Conservation (phyloP, 2,888 invertebrate genomes). For the Eupithecia pulchellata region DNA sequence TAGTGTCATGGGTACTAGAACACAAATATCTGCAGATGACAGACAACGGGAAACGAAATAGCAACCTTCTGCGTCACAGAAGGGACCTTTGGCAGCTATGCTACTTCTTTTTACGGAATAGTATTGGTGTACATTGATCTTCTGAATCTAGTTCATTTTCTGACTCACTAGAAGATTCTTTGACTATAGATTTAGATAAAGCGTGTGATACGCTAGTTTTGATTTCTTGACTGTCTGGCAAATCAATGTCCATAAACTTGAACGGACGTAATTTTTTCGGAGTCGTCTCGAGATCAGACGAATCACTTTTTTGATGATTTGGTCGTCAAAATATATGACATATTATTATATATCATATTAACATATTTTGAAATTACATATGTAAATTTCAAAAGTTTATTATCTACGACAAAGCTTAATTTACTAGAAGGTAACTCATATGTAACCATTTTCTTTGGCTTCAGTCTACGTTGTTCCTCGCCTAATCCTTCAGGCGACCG, state of each 20-base stretch:
- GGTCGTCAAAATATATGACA: no score
- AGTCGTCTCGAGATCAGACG: constrained; percentile 65
- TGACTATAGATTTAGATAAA: constrained; percentile 43
- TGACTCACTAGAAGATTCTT: constrained; percentile 69
- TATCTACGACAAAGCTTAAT: no score
- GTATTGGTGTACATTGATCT: constrained; percentile 60
- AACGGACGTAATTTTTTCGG: constrained; percentile 64
- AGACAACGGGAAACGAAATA: no score
- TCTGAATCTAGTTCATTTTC: constrained; percentile 64
- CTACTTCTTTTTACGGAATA: constrained; percentile 60
- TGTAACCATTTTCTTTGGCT: constrained; percentile 31
- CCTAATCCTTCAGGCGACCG: constrained; percentile 38
- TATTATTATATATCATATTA: no score
- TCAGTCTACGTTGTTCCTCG: constrained; percentile 17
- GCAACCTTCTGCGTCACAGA: no score
- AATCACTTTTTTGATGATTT: no score
- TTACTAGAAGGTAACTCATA: no score
- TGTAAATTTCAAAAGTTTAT: no score
- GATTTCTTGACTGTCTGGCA: constrained; percentile 77
- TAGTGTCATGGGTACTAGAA: no score
- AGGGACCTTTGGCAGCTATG: no score
- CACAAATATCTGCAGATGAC: no score
- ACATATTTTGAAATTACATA: no score
- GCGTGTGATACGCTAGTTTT: constrained; percentile 58
- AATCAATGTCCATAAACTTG: constrained; percentile 63